Conservation (phyloP, 2,888 invertebrate genomes). For the Acleris holmiana region DNA sequence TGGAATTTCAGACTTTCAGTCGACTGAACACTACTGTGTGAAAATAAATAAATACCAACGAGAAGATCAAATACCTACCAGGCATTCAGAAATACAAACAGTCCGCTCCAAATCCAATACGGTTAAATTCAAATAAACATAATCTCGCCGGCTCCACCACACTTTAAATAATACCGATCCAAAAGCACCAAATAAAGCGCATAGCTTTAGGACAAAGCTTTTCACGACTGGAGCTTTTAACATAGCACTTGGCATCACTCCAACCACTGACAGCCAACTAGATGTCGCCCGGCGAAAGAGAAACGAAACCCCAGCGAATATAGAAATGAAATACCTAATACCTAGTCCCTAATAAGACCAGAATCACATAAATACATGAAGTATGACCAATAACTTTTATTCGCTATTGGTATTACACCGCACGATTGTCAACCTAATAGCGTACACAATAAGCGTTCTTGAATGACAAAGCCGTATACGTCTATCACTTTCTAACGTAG, state of each 20-base stretch:
- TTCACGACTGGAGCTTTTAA: constrained; percentile 66
- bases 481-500: constrained; percentile 69
- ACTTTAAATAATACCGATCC: constrained; percentile 37
- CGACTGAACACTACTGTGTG: background rate
- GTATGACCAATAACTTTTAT: constrained; percentile 34
- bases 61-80: no score
- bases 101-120: constrained; percentile 13
- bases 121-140: constrained; percentile 29
- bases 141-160: constrained; percentile 27
- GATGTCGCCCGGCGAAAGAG: constrained; percentile 54
- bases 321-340: constrained; percentile 38
- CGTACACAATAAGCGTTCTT: constrained; percentile 20
- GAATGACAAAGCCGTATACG: constrained; percentile 47
- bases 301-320: constrained; percentile 34
- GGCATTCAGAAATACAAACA: background rate
- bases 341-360: constrained; percentile 40
- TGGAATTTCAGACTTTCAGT: background rate
- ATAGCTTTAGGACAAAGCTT: constrained; percentile 52
- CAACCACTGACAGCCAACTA: constrained; percentile 62
- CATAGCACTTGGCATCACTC: constrained; percentile 69
- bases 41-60: background rate
- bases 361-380: constrained; percentile 36
- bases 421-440: constrained; percentile 29
- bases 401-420: constrained; percentile 17
- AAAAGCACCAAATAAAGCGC: constrained; percentile 40